A percentile compares a stretch with the other conserved stretches of the same genome.
These are phyloP conservation scores for Elysia chlorotica DNA, from an alignment of 1,140 invertebrate genomes.

Conservation along the genomic window DNA sequence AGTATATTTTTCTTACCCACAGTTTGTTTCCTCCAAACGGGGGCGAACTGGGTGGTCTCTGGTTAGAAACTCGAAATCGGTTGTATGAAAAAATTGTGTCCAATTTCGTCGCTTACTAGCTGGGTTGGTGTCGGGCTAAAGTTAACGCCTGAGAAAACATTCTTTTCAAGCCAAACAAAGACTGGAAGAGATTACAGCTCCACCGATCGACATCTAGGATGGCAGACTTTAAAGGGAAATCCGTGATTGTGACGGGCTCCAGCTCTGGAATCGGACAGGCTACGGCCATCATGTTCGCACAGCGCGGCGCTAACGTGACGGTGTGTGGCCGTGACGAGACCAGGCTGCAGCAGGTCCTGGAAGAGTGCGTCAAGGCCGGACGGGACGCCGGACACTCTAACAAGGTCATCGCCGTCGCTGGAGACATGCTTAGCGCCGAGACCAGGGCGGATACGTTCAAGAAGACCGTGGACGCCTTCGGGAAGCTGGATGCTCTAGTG, in stretches of 20 bases:
- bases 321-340: background rate
- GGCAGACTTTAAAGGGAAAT: background rate
- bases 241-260: background rate
- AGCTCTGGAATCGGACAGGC: slow-evolving; percentile 13
- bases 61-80: too few species aligned
- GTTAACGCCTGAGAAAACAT: background rate
- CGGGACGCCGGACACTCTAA: background rate
- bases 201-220: background rate
- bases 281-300: slow-evolving; percentile 3
- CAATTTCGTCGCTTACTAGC: too few species aligned
- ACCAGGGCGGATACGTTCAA: too few species aligned
- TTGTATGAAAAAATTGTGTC: too few species aligned
- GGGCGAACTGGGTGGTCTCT: too few species aligned
- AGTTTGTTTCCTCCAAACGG: too few species aligned
- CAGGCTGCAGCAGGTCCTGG: background rate
- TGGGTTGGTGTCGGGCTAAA: background rate
- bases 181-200: background rate
- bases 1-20: too few species aligned
- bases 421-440: too few species aligned
- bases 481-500: too few species aligned
- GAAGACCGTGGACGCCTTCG: too few species aligned
- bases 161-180: background rate
- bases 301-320: background rate
- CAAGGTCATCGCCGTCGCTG: too few species aligned
- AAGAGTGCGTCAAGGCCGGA: background rate